phyloP scores from a whole-genome alignment of 2,113 vertebrate species.

The Myrmophylax atrothorax region DNA sequence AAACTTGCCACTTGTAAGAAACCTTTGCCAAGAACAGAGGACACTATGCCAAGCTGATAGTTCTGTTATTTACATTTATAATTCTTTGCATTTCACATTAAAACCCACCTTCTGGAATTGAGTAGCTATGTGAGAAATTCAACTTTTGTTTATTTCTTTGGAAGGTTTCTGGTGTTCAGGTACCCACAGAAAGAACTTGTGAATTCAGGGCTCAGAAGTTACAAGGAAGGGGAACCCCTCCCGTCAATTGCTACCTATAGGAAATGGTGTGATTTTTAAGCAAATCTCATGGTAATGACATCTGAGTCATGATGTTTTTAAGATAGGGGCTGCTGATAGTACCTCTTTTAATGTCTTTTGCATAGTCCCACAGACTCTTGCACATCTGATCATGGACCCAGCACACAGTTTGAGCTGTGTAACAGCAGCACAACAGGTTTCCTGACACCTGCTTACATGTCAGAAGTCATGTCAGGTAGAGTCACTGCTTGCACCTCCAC shows the following conservation, averaged over 20 bases:
- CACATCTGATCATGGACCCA: background rate
- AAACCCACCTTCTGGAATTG: background rate
- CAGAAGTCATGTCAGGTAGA: background rate
- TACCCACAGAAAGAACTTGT: background rate
- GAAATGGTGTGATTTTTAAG: background rate
- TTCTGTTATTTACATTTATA: background rate
- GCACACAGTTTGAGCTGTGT: background rate
- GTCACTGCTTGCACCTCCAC: background rate
- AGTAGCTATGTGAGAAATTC: background rate
- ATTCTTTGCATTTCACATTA: background rate
- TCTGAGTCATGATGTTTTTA: constrained; percentile 14
- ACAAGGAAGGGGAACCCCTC: background rate
- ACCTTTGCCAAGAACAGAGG: background rate
- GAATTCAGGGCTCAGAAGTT: background rate
- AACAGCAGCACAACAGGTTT: constrained; percentile 6
- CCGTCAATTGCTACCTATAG: background rate
- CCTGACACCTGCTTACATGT: background rate
- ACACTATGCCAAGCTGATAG: background rate
- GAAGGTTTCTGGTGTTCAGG: background rate
- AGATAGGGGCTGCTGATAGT: background rate
- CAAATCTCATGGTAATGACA: constrained; percentile 35
- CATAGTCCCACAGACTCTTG: background rate
- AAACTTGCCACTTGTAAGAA: background rate
- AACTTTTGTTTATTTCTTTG: background rate
- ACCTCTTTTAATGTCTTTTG: constrained; percentile 1